Base-by-base conservation (phyloP, 2,888 invertebrate species). In the Drosophila buzzatii region DNA sequence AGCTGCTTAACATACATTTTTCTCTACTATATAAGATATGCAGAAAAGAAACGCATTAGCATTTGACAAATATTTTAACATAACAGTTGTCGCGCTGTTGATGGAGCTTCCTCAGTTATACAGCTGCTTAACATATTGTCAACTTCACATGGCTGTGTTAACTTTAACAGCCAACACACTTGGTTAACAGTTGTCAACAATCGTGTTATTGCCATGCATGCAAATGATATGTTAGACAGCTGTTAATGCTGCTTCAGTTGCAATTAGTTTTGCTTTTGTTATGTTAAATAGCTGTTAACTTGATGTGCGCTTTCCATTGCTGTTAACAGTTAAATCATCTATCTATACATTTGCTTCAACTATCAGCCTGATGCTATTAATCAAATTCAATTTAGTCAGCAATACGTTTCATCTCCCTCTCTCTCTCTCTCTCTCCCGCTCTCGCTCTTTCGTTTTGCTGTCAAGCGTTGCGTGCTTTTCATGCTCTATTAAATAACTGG, bases 401-500 rank as follows among this genome's bases (percentile, higher is more conserved):
- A 23, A 27, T 41, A 18, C 6, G 7, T 41, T 39, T 39, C 27
- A n/a, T n/a, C 27, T 1, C 27, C 4, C 16, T 5, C 35, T 5
- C 49, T 0, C 52, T 37, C 23, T 35, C 20, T 16, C 52, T 23
- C 52, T n/a, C 23, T 23, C 20, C 7, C 18, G 18, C 37, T 20
- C 52, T 9, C n/a, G 42, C 20, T 27, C 10, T 16, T 23, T 12
- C 35, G 39, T 57, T 44, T 35, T 3, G 33, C 51, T 14, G 77
- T 73, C 78, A 81, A 66, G 18, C 76, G 67, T 68, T 73, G 73
- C 68, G 62, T 72, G 76, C 73, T 78, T 79, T 79, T 81, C 78
- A 81, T 74, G 79, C 79, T 79, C 79, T 79, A 81, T 81, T 79
- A 68, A 79, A 63, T 79, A 76, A 76, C 77, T 80, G 78, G 69